Evolutionary conservation across 2,113 vertebrate genomes (phyloP).

Genomic region (Arenaria interpres): DNA sequence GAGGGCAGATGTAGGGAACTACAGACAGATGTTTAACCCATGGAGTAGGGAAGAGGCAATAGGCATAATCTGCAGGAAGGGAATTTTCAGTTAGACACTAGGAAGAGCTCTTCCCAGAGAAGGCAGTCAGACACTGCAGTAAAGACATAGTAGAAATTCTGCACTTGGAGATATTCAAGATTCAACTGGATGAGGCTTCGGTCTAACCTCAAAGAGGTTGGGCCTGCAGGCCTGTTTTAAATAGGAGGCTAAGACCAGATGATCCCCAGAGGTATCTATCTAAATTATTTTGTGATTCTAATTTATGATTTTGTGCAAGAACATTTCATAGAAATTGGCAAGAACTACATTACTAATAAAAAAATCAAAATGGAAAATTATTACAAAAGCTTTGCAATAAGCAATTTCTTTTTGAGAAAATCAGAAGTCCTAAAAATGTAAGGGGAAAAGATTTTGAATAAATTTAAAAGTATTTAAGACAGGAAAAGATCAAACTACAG

Average conservation of each 20-base stretch:
- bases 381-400: neutral
- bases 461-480: neutral
- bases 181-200: neutral
- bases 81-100: neutral
- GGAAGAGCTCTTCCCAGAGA: neutral
- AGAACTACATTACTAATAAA: slow-evolving; percentile 7
- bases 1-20: neutral
- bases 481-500: neutral
- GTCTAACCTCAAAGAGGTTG: neutral
- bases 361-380: neutral
- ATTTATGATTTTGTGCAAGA: neutral
- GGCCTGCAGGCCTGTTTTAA: neutral
- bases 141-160: neutral
- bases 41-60: neutral
- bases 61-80: neutral
- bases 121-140: no score
- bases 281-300: neutral
- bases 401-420: neutral
- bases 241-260: neutral
- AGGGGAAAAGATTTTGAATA: neutral
- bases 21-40: neutral
- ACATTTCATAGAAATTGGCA: neutral
- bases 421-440: neutral
- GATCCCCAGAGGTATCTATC: neutral
- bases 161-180: neutral